Evolutionary conservation across 1,140 invertebrate species (phyloP), one percentile per base, ranked within the genome.

Genomic region (Papilio xuthus): DNA sequence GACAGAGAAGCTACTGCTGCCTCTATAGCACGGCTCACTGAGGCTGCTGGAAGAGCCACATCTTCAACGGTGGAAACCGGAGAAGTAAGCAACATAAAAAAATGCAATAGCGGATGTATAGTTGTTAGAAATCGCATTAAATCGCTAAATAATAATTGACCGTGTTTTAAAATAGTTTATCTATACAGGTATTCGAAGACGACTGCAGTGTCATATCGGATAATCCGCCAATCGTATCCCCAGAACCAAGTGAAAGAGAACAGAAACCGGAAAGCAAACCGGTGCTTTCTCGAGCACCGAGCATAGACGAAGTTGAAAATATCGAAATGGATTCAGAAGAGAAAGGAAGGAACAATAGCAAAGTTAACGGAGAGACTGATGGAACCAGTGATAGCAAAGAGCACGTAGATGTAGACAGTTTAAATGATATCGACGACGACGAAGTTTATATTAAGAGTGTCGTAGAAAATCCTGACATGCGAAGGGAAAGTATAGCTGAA

Each of bases 1-100:
- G 98, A 99, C 86, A 96, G 97, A 78, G 96, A 96, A 86, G 95
- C 95, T 42, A 96, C 96, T 1, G 95, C 95, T 0, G 94, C 95
- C 15, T 96, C 95, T 13, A 95, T 96, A 77, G 96, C 96, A 8
- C 94, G 96, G 78, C 88, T 96, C 1, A 95, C 95, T 53, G 95
- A 95, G 70, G 88, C 91, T n/a, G 86, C 90, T 13, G 91, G 91
- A 7, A 92, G 88, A 80, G 71, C 81, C 2, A 80, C 69, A 44
- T 67, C 79, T 76, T 78, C 90, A 81, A 78, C 84, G 72, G 26
- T 79, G 37, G 88, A 91, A 77, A 76, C 87, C 47, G 78, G 90
- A 75, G 95, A 95, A 85, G 94, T 95, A 83, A 83, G 82, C 85
- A 50, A 60, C 71, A 44, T 44, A 81, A n/a, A 56, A 53, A 23